Evolutionary conservation across 2,888 invertebrate species (phyloP), one percentile per base, ranked within the genome.

Genomic region (Stegana nigrithorax): DNA sequence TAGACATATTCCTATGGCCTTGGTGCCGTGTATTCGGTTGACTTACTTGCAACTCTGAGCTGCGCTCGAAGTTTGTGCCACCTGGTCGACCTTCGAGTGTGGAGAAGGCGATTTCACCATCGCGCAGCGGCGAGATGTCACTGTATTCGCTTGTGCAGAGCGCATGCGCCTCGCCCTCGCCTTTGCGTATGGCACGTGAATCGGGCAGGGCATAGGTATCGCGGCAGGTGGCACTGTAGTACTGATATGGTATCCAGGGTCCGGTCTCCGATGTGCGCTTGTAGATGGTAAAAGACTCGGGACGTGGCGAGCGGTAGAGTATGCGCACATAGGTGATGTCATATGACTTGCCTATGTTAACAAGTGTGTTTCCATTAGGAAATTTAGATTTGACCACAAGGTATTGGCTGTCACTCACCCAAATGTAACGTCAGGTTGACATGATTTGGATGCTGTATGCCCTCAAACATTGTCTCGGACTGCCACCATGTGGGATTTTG

Each of bases 91-190:
- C 96, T 84, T 97, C 97, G 2, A 98, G 88, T 0, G 98, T 97
- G 10, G 96, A 94, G 87, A 98, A 98, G 7, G 96, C 93, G 5
- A 98, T 95, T 81, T 95, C 96, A 17, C 97, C 98, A 14, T 95
- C 97, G 2, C 94, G 92, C 65, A 98, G 87, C 0, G 98, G 98
- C 0, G 97, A 96, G 71, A 99, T 97, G 81, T 98, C 98, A 4
- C 97, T 97, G 87, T 95, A 98, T 82, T 98, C 98, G 67, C 96
- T 94, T n/a, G 95, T 97, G 83, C 99, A 99, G n/a, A 98, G 89
- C 0, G 98, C 96, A 65, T 93, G 89, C 0, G 96, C 95, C 84
- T 98, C 98, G 47, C 91, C 90, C 26, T 92, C 92, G 0, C 92
- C 92, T 3, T 91, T 88, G 59, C 92, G 90, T 0, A 91, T 89